Evolutionary conservation across 2,797 vertebrate genomes (phyloP).

Genomic region (Margarornis squamiger): DNA sequence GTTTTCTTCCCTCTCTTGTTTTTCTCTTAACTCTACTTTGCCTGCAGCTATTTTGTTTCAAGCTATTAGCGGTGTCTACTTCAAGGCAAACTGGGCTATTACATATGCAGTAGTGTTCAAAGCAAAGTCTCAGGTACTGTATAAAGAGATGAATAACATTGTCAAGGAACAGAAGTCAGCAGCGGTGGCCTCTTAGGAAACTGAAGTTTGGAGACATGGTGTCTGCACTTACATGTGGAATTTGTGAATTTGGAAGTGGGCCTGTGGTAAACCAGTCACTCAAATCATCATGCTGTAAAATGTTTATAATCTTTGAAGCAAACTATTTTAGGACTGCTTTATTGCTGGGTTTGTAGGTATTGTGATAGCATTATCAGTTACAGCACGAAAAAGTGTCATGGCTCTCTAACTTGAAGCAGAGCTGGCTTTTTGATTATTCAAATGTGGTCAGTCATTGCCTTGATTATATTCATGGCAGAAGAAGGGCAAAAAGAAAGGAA

Average conservation of each 20-base stretch:
- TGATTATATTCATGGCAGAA: background rate
- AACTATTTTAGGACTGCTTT: background rate
- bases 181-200: background rate
- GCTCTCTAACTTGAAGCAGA: background rate
- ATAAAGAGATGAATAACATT: background rate
- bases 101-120: slow-evolving; percentile 11
- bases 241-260: background rate
- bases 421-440: background rate
- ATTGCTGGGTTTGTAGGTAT: background rate
- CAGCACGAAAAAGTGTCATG: background rate
- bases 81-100: slow-evolving; percentile 1
- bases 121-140: background rate
- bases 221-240: background rate
- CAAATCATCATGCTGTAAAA: background rate
- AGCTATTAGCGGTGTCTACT: slow-evolving; percentile 5
- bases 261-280: background rate
- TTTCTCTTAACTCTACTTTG: background rate
- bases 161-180: background rate
- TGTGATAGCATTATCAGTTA: background rate
- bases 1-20: background rate
- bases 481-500: background rate
- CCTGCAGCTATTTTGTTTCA: background rate
- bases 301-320: background rate
- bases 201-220: background rate
- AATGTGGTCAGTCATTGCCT: background rate